phyloP scores from a whole-genome alignment of 1,140 invertebrate species.

The Diprion similis region DNA sequence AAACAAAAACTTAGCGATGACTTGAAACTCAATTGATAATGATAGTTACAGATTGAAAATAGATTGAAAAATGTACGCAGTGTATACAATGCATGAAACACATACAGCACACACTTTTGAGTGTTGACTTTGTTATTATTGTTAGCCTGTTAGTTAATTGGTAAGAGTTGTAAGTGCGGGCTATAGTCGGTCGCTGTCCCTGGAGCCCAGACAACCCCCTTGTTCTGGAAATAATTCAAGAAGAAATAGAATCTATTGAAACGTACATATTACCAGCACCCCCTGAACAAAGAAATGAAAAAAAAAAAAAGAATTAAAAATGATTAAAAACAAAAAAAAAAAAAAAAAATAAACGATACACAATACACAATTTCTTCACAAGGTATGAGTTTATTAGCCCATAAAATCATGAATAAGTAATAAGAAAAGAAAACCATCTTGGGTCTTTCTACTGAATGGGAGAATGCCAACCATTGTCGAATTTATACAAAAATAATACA shows the following conservation, averaged over 20 bases:
- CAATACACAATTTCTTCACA: too few relatives aligned
- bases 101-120: constrained; percentile 58
- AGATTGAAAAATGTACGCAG: constrained; percentile 28
- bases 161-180: constrained; percentile 64
- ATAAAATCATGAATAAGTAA: too few relatives aligned
- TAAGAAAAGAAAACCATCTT: not conserved
- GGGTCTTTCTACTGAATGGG: not conserved
- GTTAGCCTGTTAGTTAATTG: constrained; percentile 66
- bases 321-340: not conserved
- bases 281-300: constrained; percentile 15
- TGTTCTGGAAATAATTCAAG: constrained; percentile 60
- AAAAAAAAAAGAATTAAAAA: constrained; percentile 15
- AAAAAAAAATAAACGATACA: constrained; percentile 14
- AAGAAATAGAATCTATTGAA: constrained; percentile 18
- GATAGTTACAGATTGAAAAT: constrained; percentile 57
- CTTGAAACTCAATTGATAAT: constrained; percentile 57
- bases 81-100: constrained; percentile 53
- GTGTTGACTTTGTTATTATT: constrained; percentile 64
- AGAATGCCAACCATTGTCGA: not conserved
- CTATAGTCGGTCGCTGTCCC: constrained; percentile 63
- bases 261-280: not conserved
- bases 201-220: constrained; percentile 61
- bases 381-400: too few relatives aligned
- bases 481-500: not conserved
- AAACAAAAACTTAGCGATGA: constrained; percentile 24